Evolutionary conservation across 2,888 invertebrate genomes (phyloP), one percentile per base, ranked within the genome.

Genomic region (Drosophila nr. perissopoda): DNA sequence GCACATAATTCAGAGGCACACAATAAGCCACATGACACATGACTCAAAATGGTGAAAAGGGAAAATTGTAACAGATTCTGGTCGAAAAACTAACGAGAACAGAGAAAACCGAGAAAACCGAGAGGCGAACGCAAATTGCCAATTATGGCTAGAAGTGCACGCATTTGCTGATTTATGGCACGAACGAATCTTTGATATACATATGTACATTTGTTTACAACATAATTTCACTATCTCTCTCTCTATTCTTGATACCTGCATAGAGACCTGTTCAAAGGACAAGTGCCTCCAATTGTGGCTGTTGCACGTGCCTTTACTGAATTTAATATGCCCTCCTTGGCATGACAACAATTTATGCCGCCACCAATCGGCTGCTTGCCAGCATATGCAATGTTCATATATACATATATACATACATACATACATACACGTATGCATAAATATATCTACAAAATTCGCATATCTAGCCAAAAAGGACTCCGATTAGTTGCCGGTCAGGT

Each of bases 131-230:
- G 79, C 82, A 86, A 86, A 86, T 86, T 86, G 86, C 80, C 86
- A 86, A 86, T 86, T 86, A 86, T 88, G 82, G 73, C 53, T 73
- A 80, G 70, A 78, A 83, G 76, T 87, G 83, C 82, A 82, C 83
- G 74, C 85, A 77, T 81, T 84, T 79, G 79, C 82, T 84, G 87
- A 85, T 85, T 85, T 85, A 87, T 87, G 84, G 72, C 84, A 81
- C 70, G 70, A 77, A 74, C 75, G 71, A 73, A 76, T 81, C 59
- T 85, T 77, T 82, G 75, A 87, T 29, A 38, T 87, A 87, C 79
- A 83, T 78, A 74, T 83, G 74, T 72, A 74, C 29, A 31, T 53
- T 46, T 57, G 46, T 63, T 46, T 46, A 21, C 57, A 56, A 56
- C 56, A 29, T 34, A 5, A 34, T 48, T 16, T 54, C 31, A 8